Base-by-base conservation (phyloP, 2,113 vertebrate genomes). In the Misgurnus anguillicaudatus region DNA sequence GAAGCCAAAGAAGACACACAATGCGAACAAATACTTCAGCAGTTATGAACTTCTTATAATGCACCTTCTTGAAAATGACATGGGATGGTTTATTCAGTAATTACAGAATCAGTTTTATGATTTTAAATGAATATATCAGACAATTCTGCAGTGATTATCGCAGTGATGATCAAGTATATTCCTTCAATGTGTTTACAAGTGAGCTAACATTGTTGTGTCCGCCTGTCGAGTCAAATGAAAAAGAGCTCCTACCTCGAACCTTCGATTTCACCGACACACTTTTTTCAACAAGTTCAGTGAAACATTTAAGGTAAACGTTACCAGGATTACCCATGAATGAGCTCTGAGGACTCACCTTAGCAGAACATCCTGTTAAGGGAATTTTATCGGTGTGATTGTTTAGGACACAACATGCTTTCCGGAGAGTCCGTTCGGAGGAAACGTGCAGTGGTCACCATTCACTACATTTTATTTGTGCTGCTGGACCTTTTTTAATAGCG, bases 241-340 rank as follows among this genome's bases (percentile, higher is more conserved):
- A 48, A 36, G 13, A 89, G 82, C 83, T 82, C n/a, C 92, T 93
- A 92, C 92, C 91, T 93, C 91, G 89, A 85, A 90, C 78, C 53
- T 57, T 57, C 53, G 8, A 85, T 73, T 67, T 57, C 24, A 70
- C 69, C 47, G 62, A 82, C 65, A 47, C 72, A 73, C 42, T 77
- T 60, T 72, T 78, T 66, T 68, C 24, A 62, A 66, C 75, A 61
- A 24, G 51, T 17, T 39, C n/a, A 51, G 45, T 55, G 11, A 58
- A 60, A 47, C 42, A 58, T 69, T 78, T 58, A 17, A 68, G 55
- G 48, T 14, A 10, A 31, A 45, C 6, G 47, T 47, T 31, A 39
- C 8, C 6, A 55, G 16, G 17, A 55, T 36, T 17, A 16, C 47
- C 9, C 47, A 19, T 8, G 9, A 21, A 41, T 5, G 70, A 58